Percentiles rank a stretch among this genome's conserved stretches.
These are phyloP conservation scores for Pocillopora meandrina DNA, from an alignment of 92 coral and sea anemone species.

Conservation along the genomic window DNA sequence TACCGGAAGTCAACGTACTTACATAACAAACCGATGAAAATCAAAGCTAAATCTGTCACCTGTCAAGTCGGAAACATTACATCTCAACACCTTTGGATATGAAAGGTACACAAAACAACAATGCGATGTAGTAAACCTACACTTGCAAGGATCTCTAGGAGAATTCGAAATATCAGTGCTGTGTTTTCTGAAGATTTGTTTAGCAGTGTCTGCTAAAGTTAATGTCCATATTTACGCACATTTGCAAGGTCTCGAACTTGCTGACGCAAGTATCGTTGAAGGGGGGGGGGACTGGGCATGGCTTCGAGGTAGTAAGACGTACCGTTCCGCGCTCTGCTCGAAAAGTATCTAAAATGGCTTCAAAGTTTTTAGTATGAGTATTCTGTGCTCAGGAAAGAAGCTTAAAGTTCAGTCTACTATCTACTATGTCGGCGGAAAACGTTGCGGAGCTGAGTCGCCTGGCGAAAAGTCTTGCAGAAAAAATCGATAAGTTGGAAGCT, in stretches of 20 bases:
- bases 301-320: no score
- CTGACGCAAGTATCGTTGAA: slow-evolving; percentile 46
- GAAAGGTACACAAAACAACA: slow-evolving; percentile 35
- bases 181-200: slow-evolving; percentile 44
- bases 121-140: slow-evolving; percentile 39
- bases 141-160: slow-evolving; percentile 23
- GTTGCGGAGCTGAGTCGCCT: no score
- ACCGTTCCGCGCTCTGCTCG: no score
- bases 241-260: slow-evolving; percentile 32
- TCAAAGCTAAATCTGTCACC: slow-evolving; percentile 39
- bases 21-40: slow-evolving; percentile 42
- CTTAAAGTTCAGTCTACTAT: no score
- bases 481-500: no score
- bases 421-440: no score
- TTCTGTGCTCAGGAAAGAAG: no score
- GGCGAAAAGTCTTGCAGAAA: no score
- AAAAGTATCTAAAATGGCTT: no score
- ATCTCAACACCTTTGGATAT: slow-evolving; percentile 59
- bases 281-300: neutral
- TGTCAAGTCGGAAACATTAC: slow-evolving; percentile 49
- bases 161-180: slow-evolving; percentile 32
- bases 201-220: slow-evolving; percentile 29
- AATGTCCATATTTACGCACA: slow-evolving; percentile 10
- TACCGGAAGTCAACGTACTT: slow-evolving; percentile 64
- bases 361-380: no score